phyloP scores from a whole-genome alignment of 2,113 vertebrate species.

The Sapajus apella region DNA sequence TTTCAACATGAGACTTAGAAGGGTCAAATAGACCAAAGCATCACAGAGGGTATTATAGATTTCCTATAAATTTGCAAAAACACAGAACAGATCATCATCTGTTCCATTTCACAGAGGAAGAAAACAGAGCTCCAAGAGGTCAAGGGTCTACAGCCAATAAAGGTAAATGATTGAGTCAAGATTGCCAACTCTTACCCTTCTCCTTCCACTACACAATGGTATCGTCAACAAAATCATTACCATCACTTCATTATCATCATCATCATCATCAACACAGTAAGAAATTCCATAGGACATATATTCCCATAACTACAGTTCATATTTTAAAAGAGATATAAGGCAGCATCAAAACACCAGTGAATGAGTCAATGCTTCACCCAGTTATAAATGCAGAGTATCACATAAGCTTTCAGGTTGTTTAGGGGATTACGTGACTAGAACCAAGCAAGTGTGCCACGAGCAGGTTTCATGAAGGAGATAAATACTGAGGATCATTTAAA shows the following conservation, averaged over 20 bases:
- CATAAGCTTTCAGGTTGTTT: not conserved
- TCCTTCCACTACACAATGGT: not conserved
- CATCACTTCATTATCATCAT: not conserved
- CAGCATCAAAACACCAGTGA: not conserved
- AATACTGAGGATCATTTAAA: not conserved
- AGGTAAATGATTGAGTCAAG: not conserved
- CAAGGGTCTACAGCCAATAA: not conserved
- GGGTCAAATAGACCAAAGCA: not conserved
- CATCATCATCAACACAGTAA: not conserved
- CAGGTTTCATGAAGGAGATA: not conserved
- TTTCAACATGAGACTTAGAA: not conserved
- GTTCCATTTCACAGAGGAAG: not conserved
- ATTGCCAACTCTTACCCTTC: not conserved
- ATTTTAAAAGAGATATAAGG: not conserved
- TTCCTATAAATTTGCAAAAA: not conserved
- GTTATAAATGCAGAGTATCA: not conserved
- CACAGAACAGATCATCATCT: not conserved
- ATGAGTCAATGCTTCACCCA: not conserved
- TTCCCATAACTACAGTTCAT: not conserved
- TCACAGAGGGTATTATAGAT: not conserved
- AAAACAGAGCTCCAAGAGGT: not conserved
- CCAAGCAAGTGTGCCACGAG: not conserved
- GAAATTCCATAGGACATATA: not conserved
- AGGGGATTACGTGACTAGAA: not conserved
- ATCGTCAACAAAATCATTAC: not conserved